Base-by-base conservation (phyloP, 2,797 vertebrate species). In the Falco naumanni region DNA sequence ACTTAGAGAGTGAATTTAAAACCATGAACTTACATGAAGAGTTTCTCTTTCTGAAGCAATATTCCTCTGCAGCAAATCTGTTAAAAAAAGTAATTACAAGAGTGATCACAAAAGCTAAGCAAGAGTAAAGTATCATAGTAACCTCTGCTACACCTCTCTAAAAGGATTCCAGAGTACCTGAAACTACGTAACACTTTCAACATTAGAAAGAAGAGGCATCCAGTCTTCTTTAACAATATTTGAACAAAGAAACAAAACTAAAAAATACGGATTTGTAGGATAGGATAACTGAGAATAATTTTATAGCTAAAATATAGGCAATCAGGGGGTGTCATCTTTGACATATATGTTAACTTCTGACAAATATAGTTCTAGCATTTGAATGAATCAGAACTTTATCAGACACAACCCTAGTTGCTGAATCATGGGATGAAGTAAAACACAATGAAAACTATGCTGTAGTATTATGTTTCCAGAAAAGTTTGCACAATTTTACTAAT, bases 1-100 rank as follows among this genome's bases (percentile, higher is more conserved):
- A 77, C 10, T 51, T 59, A 41, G 15, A 74, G 13, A 90, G n/a
- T 43, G 79, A 72, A 74, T 70, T 87, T 71, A 11, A 87, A 86
- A 3, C 1, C 4, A 85, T 41, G 41, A 88, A 91, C 97, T 98
- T 96, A 98, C 98, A 60, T 72, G 57, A 39, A 45, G 79, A 61
- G 92, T 74, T 47, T 97, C 95, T 47, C 12, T 75, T 79, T 61
- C 84, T 76, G 72, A 20, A 45, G 61, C 56, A 85, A 63, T 8
- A 50, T 51, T 95, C 43, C 21, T 94, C 43, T 78, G 96, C 37
- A 61, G 84, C 37, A 71, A 59, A 85, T 70, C 98, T 98, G 83
- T 81, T 91, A 57, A 88, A 90, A 90, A 43, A 96, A 94, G 90
- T 14, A 94, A 89, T 85, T 43, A 80, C 10, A 84, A 92, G 78